A percentile compares a stretch with the other conserved stretches of the same genome.
Evolutionary conservation across 2,797 vertebrate genomes (phyloP).

Genomic region (Lagodon rhomboides): DNA sequence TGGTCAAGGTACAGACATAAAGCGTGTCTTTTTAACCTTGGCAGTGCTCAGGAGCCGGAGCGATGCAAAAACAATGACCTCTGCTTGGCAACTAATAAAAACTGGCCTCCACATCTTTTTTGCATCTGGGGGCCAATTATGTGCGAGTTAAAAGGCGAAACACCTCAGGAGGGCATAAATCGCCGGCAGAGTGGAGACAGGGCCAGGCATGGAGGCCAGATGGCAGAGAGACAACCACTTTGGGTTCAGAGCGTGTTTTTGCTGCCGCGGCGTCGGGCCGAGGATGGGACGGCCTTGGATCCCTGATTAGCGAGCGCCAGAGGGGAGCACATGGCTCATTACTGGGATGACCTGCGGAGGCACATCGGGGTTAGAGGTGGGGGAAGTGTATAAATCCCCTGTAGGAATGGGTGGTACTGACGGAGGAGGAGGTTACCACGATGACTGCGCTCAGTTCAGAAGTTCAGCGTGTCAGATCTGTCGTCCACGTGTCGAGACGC

Average conservation of each 20-base stretch:
- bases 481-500: slow-evolving; percentile 24
- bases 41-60: slow-evolving; percentile 47
- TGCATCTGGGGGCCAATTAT: slow-evolving; percentile 95
- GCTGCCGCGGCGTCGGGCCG: slow-evolving; percentile 33
- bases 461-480: slow-evolving; percentile 69
- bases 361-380: slow-evolving; percentile 56
- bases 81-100: slow-evolving; percentile 86
- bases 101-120: slow-evolving; percentile 91
- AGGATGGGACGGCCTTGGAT: slow-evolving; percentile 68
- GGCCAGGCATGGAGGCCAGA: slow-evolving; percentile 91
- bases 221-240: slow-evolving; percentile 83
- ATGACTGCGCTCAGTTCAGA: slow-evolving; percentile 62
- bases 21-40: slow-evolving; percentile 57
- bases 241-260: slow-evolving; percentile 48
- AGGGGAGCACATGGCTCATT: slow-evolving; percentile 79
- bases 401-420: slow-evolving; percentile 24
- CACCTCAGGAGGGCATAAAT: slow-evolving; percentile 94
- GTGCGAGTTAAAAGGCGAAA: slow-evolving; percentile 92
- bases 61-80: slow-evolving; percentile 79
- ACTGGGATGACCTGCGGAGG: slow-evolving; percentile 71
- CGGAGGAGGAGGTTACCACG: slow-evolving; percentile 31
- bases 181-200: slow-evolving; percentile 85
- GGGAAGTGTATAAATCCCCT: slow-evolving; percentile 48
- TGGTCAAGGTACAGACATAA: slow-evolving; percentile 42
- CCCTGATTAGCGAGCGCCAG: slow-evolving; percentile 71